These are phyloP conservation scores for Narcine bancroftii DNA, from an alignment of 2,113 vertebrate species.

Conservation along the genomic window DNA sequence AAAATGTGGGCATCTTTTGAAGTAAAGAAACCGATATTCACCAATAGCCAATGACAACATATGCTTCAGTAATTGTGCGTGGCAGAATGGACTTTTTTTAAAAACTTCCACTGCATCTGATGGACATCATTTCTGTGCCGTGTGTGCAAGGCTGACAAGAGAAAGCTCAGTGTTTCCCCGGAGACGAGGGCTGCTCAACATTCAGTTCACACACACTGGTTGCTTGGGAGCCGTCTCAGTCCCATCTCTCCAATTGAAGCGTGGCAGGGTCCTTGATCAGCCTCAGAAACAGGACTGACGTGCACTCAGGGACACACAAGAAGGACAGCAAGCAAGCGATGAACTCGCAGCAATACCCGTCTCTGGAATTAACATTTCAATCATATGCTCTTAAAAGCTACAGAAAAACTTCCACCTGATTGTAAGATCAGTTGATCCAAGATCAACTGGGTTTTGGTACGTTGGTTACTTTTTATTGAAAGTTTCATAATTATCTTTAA, in stretches of 20 bases:
- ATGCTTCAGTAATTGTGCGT: no score
- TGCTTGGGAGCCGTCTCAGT: not conserved
- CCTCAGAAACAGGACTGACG: not conserved
- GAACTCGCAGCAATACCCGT: not conserved
- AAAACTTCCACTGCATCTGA: no score
- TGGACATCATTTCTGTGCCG: not conserved
- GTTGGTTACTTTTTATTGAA: not conserved
- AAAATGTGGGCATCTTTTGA: no score
- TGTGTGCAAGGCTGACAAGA: not conserved
- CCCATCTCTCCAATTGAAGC: not conserved
- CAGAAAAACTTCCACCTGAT: not conserved
- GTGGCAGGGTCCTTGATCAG: not conserved
- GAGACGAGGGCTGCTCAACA: not conserved
- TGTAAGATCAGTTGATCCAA: not conserved
- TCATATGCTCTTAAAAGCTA: not conserved
- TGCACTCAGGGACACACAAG: not conserved
- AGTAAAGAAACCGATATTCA: no score
- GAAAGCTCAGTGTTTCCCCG: not conserved
- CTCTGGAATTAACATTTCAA: not conserved
- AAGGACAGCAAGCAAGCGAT: not conserved
- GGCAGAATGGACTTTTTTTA: no score
- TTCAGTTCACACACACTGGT: slow-evolving; percentile 19
- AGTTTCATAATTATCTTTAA: not conserved
- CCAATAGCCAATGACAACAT: no score
- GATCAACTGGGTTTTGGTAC: not conserved